A percentile compares a stretch with the other conserved stretches of the same genome.
Evolutionary conservation across 2,888 invertebrate genomes (phyloP).

Genomic region (Xylophagus ater): DNA sequence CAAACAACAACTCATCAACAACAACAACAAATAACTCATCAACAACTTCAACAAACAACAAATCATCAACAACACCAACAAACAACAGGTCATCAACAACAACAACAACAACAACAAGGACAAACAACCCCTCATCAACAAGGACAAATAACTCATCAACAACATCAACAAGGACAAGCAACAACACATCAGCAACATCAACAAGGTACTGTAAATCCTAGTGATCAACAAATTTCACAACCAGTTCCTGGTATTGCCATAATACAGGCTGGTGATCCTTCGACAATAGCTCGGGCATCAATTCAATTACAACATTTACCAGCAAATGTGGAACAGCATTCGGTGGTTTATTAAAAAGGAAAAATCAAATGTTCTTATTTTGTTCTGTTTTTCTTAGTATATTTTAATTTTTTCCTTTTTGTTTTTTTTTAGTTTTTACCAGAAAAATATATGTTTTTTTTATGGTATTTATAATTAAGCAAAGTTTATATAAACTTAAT

Average conservation of each 20-base stretch:
- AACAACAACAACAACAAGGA: slow-evolving; percentile 25
- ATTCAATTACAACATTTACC: slow-evolving; percentile 38
- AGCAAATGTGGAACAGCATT: slow-evolving; percentile 37
- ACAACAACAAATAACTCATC: slow-evolving; percentile 22
- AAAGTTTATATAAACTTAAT: too few species aligned
- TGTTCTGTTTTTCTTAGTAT: too few species aligned
- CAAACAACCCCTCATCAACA: slow-evolving; percentile 29
- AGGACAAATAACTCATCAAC: slow-evolving; percentile 18
- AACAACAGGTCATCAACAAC: slow-evolving; percentile 29
- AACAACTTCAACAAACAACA: slow-evolving; percentile 28
- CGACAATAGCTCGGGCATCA: slow-evolving; percentile 35
- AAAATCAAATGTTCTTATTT: too few species aligned
- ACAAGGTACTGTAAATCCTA: slow-evolving; percentile 4
- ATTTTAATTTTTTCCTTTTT: too few species aligned
- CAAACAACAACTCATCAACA: slow-evolving; percentile 20
- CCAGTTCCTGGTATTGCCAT: slow-evolving; percentile 36
- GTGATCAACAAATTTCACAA: slow-evolving; percentile 24
- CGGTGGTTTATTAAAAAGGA: slow-evolving; percentile 36
- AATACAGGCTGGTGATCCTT: slow-evolving; percentile 32
- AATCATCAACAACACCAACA: slow-evolving; percentile 28
- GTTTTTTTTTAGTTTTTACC: too few species aligned
- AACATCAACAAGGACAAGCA: slow-evolving; percentile 3
- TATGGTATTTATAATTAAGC: too few species aligned
- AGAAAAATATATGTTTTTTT: too few species aligned
- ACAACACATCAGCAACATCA: slow-evolving; percentile 8